Evolutionary conservation across 2,113 vertebrate genomes (phyloP).

Genomic region (Megalops atlanticus): DNA sequence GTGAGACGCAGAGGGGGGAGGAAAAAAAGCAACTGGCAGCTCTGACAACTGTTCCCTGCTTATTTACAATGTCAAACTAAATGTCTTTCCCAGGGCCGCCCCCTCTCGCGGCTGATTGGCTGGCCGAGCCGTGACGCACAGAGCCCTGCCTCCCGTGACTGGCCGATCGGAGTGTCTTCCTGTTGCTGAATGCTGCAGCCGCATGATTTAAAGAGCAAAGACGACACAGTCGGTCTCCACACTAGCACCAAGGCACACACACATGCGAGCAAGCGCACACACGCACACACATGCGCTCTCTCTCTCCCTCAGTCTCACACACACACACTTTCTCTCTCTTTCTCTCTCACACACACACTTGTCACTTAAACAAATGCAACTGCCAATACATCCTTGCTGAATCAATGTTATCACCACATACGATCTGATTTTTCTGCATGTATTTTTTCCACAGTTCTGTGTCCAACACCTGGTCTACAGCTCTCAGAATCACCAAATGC

Average conservation of each 20-base stretch:
- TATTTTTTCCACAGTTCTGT: not conserved
- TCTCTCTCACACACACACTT: not conserved
- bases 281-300: not conserved
- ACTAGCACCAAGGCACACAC: not conserved
- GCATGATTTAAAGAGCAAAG: constrained; percentile 79
- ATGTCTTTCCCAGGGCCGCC: constrained; percentile 71
- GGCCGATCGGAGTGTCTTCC: constrained; percentile 56
- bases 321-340: not conserved
- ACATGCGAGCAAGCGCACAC: too few species aligned
- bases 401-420: not conserved
- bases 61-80: constrained; percentile 85
- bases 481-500: too few species aligned
- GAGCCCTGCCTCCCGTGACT: constrained; percentile 47
- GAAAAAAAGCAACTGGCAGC: constrained; percentile 59
- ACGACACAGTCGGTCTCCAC: constrained; percentile 39
- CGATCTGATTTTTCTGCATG: not conserved
- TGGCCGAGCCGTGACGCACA: constrained; percentile 55
- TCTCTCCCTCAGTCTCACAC: too few species aligned
- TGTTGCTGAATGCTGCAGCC: constrained; percentile 71
- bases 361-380: not conserved
- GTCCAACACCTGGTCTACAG: too few species aligned
- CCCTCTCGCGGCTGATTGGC: constrained; percentile 58
- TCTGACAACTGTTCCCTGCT: constrained; percentile 77
- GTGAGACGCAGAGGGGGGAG: constrained; percentile 59
- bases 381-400: not conserved